Percentiles rank a stretch among this genome's conserved stretches.
These are phyloP conservation scores for Balanococcus diminutus DNA, from an alignment of 2,888 invertebrate species.

Conservation along the genomic window DNA sequence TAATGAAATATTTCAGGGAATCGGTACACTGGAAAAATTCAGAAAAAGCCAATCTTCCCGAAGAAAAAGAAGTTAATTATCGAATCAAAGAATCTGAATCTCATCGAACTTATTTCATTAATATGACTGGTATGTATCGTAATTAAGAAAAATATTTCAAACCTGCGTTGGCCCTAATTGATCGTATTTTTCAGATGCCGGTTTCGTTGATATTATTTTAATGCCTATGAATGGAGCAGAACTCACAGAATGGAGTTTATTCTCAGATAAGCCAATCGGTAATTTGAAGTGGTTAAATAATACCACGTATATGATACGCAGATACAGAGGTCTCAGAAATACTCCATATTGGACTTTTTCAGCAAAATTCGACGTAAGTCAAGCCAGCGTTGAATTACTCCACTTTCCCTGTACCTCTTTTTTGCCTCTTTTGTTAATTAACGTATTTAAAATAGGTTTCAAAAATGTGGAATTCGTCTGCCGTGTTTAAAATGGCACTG, in stretches of 20 bases:
- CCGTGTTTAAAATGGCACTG: conserved; percentile 17
- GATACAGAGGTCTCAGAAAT: conserved; percentile 18
- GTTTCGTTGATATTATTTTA: conserved; percentile 26
- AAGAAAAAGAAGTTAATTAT: not conserved
- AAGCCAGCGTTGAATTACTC: not conserved
- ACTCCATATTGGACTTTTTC: conserved; percentile 22
- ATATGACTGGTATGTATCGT: conserved; percentile 16
- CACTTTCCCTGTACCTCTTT: not conserved
- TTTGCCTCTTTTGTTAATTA: not conserved
- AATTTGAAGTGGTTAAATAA: conserved; percentile 10
- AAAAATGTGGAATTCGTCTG: not conserved
- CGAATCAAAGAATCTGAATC: not conserved
- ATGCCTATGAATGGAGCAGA: conserved; percentile 25
- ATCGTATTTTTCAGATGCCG: not conserved
- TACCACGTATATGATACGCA: not conserved
- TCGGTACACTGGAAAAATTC: conserved; percentile 18
- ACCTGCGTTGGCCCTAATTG: not conserved
- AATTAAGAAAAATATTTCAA: not conserved
- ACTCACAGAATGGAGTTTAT: conserved; percentile 38
- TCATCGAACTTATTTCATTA: not conserved
- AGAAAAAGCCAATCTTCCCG: conserved; percentile 7
- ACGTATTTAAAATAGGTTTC: conserved; percentile 1
- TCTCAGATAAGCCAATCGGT: not conserved
- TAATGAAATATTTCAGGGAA: not conserved
- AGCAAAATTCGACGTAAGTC: conserved; percentile 38